Conservation (phyloP, 2,888 invertebrate species). For the Macrophya annulata region DNA sequence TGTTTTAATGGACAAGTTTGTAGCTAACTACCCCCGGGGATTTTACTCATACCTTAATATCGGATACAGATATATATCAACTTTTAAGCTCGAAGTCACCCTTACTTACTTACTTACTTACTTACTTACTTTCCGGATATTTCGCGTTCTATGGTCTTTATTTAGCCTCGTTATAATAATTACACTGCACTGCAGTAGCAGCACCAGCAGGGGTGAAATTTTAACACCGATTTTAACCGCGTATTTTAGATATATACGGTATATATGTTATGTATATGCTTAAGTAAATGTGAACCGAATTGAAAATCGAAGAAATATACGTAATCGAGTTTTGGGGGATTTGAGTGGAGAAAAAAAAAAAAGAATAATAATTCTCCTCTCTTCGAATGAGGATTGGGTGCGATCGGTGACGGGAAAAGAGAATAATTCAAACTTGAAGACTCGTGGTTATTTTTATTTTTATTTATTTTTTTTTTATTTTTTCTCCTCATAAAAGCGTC, state of each 20-base stretch:
- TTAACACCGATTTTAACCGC: background rate
- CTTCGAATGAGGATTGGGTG: background rate
- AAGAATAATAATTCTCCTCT: background rate
- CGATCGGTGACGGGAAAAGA: background rate
- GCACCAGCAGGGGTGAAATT: background rate
- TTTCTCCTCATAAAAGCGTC: background rate
- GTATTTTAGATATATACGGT: background rate
- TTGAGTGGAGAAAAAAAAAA: background rate
- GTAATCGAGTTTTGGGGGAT: background rate
- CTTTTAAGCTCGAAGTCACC: slow-evolving; percentile 70
- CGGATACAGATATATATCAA: slow-evolving; percentile 70
- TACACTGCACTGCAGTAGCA: background rate
- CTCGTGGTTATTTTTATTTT: background rate
- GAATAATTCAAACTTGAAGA: slow-evolving; percentile 1
- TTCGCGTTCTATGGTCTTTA: background rate
- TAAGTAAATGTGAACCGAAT: background rate
- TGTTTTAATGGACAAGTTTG: slow-evolving; percentile 79
- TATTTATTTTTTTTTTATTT: too few relatives aligned
- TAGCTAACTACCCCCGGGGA: slow-evolving; percentile 65
- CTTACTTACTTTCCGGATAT: background rate
- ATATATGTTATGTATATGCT: background rate
- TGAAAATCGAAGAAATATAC: slow-evolving; percentile 13
- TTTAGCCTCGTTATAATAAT: slow-evolving; percentile 11
- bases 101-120: slow-evolving; percentile 3
- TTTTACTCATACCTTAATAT: background rate